phyloP scores from a whole-genome alignment of 2,797 vertebrate genomes.

The Tokudaia muenninki region DNA sequence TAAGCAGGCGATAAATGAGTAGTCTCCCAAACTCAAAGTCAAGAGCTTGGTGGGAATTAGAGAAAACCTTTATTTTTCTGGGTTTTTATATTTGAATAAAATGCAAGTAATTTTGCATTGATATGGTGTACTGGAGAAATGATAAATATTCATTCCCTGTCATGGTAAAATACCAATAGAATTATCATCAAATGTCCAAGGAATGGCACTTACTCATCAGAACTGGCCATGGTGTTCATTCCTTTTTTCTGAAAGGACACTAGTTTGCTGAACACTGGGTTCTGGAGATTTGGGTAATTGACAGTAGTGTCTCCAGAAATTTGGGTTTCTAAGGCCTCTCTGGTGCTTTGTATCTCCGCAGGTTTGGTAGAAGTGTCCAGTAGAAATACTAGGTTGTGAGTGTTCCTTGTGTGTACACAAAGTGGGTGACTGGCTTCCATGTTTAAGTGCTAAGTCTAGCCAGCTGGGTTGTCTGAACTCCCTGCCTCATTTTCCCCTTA shows the following conservation, averaged over 20 bases:
- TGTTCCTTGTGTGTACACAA: background rate
- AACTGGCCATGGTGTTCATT: background rate
- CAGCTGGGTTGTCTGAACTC: constrained; percentile 11
- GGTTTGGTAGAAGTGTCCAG: background rate
- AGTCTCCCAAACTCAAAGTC: background rate
- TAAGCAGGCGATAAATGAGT: background rate
- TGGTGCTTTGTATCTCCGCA: background rate
- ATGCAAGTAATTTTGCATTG: background rate
- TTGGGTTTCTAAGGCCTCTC: background rate
- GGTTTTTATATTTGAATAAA: background rate
- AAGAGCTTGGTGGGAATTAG: background rate
- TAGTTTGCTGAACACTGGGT: background rate
- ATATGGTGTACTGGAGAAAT: background rate
- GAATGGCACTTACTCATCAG: background rate
- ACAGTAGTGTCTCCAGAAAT: background rate
- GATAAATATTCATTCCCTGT: background rate
- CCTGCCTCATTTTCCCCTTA: background rate
- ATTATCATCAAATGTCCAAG: background rate
- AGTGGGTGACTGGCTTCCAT: background rate
- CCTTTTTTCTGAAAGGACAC: background rate
- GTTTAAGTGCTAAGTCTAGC: background rate
- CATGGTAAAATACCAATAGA: background rate
- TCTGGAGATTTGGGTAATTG: constrained; percentile 1
- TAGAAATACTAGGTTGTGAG: background rate
- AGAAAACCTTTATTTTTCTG: background rate